Conservation (phyloP, 2,888 invertebrate genomes). For the Papilio gigon region DNA sequence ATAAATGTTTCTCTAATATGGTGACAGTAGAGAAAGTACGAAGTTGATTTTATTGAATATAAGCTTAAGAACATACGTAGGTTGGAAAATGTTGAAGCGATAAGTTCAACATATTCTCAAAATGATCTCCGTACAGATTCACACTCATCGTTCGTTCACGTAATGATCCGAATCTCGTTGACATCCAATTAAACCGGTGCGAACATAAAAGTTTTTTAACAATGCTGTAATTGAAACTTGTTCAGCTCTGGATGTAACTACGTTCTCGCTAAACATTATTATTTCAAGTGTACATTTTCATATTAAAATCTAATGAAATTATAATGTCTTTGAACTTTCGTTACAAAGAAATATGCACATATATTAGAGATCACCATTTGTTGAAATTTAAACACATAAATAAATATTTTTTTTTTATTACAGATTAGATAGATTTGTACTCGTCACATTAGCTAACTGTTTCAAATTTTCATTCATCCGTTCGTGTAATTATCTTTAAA, state of each 20-base stretch:
- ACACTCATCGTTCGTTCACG: slow-evolving; percentile 2
- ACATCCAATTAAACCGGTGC: slow-evolving; percentile 32
- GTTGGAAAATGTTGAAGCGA: neutral
- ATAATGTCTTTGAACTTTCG: neutral
- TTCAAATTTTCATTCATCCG: too few relatives aligned
- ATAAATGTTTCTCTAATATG: too few relatives aligned
- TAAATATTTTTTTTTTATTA: too few relatives aligned
- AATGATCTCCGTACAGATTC: neutral
- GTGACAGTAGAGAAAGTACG: too few relatives aligned
- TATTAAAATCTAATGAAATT: neutral
- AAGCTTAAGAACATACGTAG: too few relatives aligned
- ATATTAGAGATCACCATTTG: too few relatives aligned
- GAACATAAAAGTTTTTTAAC: slow-evolving; percentile 31
- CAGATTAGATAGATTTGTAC: too few relatives aligned
- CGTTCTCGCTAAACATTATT: slow-evolving; percentile 4
- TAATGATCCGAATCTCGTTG: slow-evolving; percentile 27
- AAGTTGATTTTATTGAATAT: too few relatives aligned
- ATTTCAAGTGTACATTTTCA: neutral
- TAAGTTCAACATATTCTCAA: slow-evolving; percentile 1
- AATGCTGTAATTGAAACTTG: slow-evolving; percentile 28
- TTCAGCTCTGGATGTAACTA: slow-evolving; percentile 18
- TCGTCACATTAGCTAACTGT: too few relatives aligned
- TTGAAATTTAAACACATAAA: too few relatives aligned
- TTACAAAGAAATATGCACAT: neutral
- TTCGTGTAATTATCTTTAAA: too few relatives aligned